phyloP scores from a whole-genome alignment of 1,140 invertebrate genomes.

The Nasonia vitripennis region DNA sequence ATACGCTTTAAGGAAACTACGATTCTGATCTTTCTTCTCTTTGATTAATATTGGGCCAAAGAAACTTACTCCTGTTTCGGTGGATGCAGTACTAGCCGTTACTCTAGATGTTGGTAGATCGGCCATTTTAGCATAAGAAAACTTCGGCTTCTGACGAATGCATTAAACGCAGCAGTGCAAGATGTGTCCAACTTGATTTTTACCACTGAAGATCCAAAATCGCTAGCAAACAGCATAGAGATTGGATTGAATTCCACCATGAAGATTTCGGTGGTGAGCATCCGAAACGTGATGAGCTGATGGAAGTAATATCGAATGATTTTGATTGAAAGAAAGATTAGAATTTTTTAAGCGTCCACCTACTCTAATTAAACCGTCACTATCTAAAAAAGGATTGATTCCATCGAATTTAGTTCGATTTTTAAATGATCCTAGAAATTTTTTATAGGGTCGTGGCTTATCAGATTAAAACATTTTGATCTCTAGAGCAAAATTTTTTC shows the following conservation, averaged over 20 bases:
- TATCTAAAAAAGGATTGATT: constrained; percentile 16
- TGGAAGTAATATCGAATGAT: constrained; percentile 27
- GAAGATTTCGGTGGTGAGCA: constrained; percentile 11
- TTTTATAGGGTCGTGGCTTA: neutral
- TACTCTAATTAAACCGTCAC: constrained; percentile 6
- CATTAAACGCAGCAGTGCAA: neutral
- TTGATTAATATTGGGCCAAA: no score
- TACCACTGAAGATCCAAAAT: neutral
- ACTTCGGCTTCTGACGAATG: neutral
- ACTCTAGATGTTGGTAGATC: neutral
- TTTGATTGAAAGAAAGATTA: neutral
- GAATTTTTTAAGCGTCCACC: constrained; percentile 13
- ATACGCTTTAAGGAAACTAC: no score
- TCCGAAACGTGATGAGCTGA: neutral
- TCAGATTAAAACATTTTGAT: neutral
- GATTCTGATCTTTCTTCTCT: no score
- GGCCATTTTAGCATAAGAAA: neutral
- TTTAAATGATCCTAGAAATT: neutral
- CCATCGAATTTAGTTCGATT: neutral
- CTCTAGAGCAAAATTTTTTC: neutral
- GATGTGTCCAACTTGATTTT: constrained; percentile 4
- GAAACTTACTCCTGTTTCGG: neutral
- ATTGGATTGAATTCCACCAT: neutral
- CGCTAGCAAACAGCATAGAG: neutral
- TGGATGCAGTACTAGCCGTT: neutral